phyloP scores from a whole-genome alignment of 1,140 invertebrate genomes.

The Mizuhopecten yessoensis region DNA sequence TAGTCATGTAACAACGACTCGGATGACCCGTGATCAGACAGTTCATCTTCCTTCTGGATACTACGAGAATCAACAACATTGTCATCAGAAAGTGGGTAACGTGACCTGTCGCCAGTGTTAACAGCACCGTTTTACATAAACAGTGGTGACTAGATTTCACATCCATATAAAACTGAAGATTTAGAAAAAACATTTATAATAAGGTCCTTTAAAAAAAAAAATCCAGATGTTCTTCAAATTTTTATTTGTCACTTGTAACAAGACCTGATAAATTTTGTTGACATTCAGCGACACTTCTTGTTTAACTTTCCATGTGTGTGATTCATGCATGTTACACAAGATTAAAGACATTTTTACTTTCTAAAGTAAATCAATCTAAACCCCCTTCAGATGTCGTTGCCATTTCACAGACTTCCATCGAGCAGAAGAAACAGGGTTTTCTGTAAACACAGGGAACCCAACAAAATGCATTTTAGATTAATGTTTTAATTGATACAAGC shows the following conservation, averaged over 20 bases:
- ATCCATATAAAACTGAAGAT: neutral
- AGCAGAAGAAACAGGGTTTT: neutral
- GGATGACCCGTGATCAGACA: neutral
- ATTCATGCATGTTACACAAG: neutral
- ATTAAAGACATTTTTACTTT: neutral
- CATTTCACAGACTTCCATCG: neutral
- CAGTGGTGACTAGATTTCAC: neutral
- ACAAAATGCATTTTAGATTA: conserved; percentile 9
- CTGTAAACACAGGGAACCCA: neutral
- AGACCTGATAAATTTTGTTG: neutral
- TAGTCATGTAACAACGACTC: conserved; percentile 25
- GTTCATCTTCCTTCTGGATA: conserved; percentile 6
- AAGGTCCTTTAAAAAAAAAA: no score
- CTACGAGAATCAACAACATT: conserved; percentile 11
- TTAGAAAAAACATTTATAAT: no score
- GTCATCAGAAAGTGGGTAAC: neutral
- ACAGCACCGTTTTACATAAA: neutral
- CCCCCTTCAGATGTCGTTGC: neutral
- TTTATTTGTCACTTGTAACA: no score
- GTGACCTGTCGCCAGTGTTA: neutral
- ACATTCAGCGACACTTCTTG: neutral
- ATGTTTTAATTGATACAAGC: neutral
- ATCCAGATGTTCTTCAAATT: neutral
- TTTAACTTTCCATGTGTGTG: neutral
- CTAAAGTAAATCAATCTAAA: neutral